Percentiles rank a stretch among this genome's conserved stretches.
phyloP scores from a whole-genome alignment of 2,888 invertebrate species.

The Xestobium rufovillosum region DNA sequence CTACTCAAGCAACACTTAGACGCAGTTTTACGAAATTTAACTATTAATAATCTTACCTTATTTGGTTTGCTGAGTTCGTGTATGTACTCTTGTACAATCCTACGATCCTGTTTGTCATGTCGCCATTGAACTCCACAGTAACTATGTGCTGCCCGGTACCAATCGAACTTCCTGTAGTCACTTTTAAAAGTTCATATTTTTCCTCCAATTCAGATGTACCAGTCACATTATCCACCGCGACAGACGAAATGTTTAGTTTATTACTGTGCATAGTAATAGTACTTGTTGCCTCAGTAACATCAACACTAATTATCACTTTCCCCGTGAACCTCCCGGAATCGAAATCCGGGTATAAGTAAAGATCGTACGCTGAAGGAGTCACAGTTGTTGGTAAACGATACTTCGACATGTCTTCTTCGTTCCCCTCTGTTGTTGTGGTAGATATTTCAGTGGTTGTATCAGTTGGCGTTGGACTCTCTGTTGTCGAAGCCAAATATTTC shows the following conservation, averaged over 20 bases:
- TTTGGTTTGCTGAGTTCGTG: slow-evolving; percentile 37
- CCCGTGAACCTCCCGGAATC: slow-evolving; percentile 50
- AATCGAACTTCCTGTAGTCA: slow-evolving; percentile 24
- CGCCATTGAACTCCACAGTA: slow-evolving; percentile 55
- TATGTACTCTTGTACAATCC: slow-evolving; percentile 68
- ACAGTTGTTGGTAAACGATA: slow-evolving; percentile 53
- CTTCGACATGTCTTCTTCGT: slow-evolving; percentile 29
- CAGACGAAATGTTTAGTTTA: slow-evolving; percentile 46
- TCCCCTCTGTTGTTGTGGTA: slow-evolving; percentile 16
- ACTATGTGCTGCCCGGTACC: slow-evolving; percentile 44
- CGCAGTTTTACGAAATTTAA: no score
- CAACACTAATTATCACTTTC: slow-evolving; percentile 45
- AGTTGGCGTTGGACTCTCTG: slow-evolving; percentile 15
- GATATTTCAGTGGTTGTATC: slow-evolving; percentile 12
- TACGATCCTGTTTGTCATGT: slow-evolving; percentile 57
- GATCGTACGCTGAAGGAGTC: slow-evolving; percentile 58
- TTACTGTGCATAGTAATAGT: slow-evolving; percentile 56
- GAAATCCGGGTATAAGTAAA: slow-evolving; percentile 60
- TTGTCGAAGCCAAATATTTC: slow-evolving; percentile 24
- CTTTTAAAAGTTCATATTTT: slow-evolving; percentile 31
- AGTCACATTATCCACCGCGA: slow-evolving; percentile 31
- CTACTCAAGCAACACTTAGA: no score
- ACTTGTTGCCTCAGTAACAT: slow-evolving; percentile 42
- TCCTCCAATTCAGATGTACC: slow-evolving; percentile 25
- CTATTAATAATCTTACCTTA: slow-evolving; percentile 45